Conservation (phyloP, 2,888 invertebrate genomes). For the Drosophila neoperkinsi region DNA sequence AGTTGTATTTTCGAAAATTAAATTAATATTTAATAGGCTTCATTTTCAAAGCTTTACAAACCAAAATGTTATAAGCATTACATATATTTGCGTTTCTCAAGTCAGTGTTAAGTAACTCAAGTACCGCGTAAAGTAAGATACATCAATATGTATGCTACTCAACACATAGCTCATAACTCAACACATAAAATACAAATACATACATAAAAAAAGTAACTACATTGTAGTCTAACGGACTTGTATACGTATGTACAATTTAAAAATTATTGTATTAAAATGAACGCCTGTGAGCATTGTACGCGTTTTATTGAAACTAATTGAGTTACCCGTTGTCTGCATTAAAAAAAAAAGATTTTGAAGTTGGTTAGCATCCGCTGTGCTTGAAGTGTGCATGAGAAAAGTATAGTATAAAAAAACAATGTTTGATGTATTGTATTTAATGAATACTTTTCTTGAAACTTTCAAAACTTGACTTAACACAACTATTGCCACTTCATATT, state of each 20-base stretch:
- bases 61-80: background rate
- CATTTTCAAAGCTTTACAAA: background rate
- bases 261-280: slow-evolving; percentile 18
- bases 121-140: background rate
- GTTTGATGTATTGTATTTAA: background rate
- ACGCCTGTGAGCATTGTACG: background rate
- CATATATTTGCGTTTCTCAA: background rate
- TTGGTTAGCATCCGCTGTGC: slow-evolving; percentile 6
- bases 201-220: background rate
- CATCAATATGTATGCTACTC: background rate
- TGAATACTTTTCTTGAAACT: background rate
- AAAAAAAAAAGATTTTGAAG: slow-evolving; percentile 3
- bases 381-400: background rate
- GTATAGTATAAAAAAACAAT: background rate
- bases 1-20: background rate
- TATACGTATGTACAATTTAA: slow-evolving; percentile 5
- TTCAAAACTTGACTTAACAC: background rate
- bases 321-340: background rate
- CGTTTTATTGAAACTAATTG: slow-evolving; percentile 26
- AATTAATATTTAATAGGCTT: background rate
- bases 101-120: background rate
- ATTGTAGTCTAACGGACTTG: no score
- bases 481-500: background rate
- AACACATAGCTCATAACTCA: background rate
- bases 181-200: background rate